Evolutionary conservation across 2,113 vertebrate genomes (phyloP).

Genomic region (Brevimyrus niger): DNA sequence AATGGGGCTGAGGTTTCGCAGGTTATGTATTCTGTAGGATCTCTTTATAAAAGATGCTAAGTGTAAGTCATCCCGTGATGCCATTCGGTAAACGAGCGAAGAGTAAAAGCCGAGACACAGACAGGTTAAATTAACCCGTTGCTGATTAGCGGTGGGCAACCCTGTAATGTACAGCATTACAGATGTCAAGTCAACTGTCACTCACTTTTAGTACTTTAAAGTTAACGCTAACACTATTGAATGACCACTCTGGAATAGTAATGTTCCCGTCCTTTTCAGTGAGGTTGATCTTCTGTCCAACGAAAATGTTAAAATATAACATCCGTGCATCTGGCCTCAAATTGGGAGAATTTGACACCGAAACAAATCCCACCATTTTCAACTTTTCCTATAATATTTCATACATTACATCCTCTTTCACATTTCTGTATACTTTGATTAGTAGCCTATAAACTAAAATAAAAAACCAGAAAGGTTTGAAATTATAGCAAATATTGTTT

Average conservation of each 20-base stretch:
- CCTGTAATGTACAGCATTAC: slow-evolving; percentile 23
- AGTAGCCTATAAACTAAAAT: neutral
- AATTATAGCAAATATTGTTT: neutral
- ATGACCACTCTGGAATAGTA: neutral
- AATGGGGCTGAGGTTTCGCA: slow-evolving; percentile 19
- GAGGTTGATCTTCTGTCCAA: neutral
- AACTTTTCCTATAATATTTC: neutral
- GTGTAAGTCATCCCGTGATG: neutral
- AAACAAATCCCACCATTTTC: neutral
- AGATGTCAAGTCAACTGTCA: slow-evolving; percentile 15
- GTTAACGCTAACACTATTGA: neutral
- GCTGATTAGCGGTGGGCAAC: neutral
- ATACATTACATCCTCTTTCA: neutral
- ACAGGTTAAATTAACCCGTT: slow-evolving; percentile 9
- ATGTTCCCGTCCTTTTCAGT: neutral
- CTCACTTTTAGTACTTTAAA: slow-evolving; percentile 10
- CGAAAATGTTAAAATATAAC: neutral
- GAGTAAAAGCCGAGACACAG: neutral
- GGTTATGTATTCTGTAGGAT: neutral
- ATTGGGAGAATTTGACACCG: neutral
- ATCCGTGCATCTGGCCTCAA: neutral
- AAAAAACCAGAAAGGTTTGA: neutral
- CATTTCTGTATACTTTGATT: neutral
- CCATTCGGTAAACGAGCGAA: neutral
- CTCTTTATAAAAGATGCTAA: neutral